Conservation (phyloP, 2,113 vertebrate species). For the Elanoides forficatus region DNA sequence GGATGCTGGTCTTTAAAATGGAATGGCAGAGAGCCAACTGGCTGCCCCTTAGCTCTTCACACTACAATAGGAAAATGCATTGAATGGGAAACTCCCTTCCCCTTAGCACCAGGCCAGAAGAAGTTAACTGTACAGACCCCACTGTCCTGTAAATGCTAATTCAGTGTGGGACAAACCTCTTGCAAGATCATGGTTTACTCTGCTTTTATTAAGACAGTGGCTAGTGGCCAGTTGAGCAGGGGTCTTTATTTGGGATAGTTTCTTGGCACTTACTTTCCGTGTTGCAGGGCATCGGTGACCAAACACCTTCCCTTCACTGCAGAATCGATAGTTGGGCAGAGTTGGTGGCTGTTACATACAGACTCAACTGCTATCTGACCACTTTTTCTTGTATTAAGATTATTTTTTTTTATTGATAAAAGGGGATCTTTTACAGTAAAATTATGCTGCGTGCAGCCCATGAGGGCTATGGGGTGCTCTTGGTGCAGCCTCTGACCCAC, state of each 20-base stretch:
- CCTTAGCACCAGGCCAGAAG: neutral
- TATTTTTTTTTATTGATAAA: neutral
- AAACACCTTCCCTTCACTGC: neutral
- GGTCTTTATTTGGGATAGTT: neutral
- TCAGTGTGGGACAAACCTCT: neutral
- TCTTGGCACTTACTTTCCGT: neutral
- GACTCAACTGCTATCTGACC: neutral
- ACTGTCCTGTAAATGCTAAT: accelerated
- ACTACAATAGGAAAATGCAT: neutral
- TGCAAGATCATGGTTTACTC: accelerated
- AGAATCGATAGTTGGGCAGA: neutral
- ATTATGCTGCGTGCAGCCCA: accelerated
- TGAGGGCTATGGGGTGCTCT: neutral
- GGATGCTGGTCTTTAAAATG: neutral
- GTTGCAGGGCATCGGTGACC: neutral
- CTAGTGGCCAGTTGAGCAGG: neutral
- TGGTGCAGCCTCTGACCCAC: accelerated
- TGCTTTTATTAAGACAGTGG: too few species aligned
- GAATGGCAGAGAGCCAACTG: neutral
- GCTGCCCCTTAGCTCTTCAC: neutral
- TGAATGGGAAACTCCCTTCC: conserved; percentile 20
- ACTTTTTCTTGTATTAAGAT: neutral
- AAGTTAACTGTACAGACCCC: neutral
- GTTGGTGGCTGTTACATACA: neutral
- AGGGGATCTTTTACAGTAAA: neutral